Evolutionary conservation across 2,113 vertebrate species (phyloP).

Genomic region (Mesitornis unicolor): DNA sequence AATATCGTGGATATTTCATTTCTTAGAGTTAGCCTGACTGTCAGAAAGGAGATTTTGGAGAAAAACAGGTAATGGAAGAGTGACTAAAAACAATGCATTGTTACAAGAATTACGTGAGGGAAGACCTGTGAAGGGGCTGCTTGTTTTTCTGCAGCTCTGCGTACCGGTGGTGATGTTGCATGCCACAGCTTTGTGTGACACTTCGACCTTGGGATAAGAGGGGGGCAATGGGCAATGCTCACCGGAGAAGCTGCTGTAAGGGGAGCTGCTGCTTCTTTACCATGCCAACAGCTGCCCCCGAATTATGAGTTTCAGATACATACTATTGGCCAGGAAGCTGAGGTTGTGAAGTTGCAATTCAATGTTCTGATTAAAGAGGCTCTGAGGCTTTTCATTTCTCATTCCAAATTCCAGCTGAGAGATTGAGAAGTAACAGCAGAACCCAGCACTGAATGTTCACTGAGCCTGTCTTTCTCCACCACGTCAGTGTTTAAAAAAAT

Average conservation of each 20-base stretch:
- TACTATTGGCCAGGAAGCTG: background rate
- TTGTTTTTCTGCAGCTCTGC: background rate
- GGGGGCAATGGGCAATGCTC: background rate
- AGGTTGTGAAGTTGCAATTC: background rate
- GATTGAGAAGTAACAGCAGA: background rate
- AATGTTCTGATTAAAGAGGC: background rate
- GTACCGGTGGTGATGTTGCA: background rate
- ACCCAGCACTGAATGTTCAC: background rate
- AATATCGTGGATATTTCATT: background rate
- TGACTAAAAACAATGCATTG: background rate
- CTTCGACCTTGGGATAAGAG: background rate
- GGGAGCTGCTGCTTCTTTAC: background rate
- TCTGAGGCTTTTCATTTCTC: background rate
- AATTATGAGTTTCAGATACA: background rate
- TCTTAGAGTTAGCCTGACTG: background rate
- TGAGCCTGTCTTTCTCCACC: background rate
- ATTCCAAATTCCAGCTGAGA: background rate
- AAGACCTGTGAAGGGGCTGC: background rate
- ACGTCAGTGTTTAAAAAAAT: background rate
- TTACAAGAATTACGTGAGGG: background rate
- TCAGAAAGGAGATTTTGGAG: background rate
- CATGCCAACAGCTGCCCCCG: background rate
- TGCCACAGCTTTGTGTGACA: background rate
- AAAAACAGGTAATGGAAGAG: background rate
- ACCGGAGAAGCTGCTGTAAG: background rate